Evolutionary conservation across 2,888 invertebrate genomes (phyloP).

Genomic region (Drosophila nigritarsus): DNA sequence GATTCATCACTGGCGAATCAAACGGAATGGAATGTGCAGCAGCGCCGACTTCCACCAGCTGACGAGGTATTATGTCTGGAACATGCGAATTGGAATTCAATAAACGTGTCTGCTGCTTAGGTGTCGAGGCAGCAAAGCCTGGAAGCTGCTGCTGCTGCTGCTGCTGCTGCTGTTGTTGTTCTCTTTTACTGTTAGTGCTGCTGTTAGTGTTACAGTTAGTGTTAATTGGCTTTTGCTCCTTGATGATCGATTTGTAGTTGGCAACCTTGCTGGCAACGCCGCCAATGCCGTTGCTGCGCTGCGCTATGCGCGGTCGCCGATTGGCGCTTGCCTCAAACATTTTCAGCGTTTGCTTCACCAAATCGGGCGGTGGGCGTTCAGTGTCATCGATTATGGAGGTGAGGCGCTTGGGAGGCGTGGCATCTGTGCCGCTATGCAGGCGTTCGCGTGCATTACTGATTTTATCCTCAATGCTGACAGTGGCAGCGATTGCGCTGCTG

Average conservation of each 20-base stretch:
- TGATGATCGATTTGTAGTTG: slow-evolving; percentile 88
- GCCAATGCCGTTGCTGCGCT: slow-evolving; percentile 83
- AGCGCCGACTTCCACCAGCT: slow-evolving; percentile 44
- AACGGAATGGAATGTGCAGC: slow-evolving; percentile 29
- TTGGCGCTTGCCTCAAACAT: slow-evolving; percentile 91
- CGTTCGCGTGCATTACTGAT: slow-evolving; percentile 84
- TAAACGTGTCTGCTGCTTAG: slow-evolving; percentile 36
- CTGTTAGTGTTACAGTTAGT: background rate
- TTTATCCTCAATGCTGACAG: slow-evolving; percentile 85
- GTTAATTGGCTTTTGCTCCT: slow-evolving; percentile 85
- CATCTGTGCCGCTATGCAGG: slow-evolving; percentile 84
- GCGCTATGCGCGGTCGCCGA: slow-evolving; percentile 85
- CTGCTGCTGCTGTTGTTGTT: background rate
- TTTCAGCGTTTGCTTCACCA: slow-evolving; percentile 93
- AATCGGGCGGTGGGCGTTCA: slow-evolving; percentile 94
- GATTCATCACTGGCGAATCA: slow-evolving; percentile 81
- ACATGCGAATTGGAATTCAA: slow-evolving; percentile 35
- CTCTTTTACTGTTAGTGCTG: slow-evolving; percentile 5
- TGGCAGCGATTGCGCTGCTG: slow-evolving; percentile 6
- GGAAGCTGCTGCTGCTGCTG: slow-evolving; percentile 1
- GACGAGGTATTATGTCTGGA: slow-evolving; percentile 85
- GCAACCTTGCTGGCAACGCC: slow-evolving; percentile 89
- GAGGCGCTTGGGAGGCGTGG: slow-evolving; percentile 86
- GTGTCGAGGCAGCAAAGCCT: slow-evolving; percentile 61
- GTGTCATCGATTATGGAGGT: slow-evolving; percentile 89